Percentiles rank a stretch among this genome's conserved stretches.
Evolutionary conservation across 2,797 vertebrate genomes (phyloP).

Genomic region (Enteromius treurensis): DNA sequence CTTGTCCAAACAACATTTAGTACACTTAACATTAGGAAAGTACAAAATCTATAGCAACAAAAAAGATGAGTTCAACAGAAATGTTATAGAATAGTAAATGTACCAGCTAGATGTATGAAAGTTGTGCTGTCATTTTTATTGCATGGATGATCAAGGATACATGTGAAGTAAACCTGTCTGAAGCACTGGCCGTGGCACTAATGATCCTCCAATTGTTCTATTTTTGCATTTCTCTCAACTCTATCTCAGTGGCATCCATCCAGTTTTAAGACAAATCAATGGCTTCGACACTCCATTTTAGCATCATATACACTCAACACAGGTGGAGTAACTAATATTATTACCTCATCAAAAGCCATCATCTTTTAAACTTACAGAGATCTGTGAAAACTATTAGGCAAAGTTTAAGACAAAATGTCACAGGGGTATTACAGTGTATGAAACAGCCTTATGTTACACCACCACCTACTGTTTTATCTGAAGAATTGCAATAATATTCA

Average conservation of each 20-base stretch:
- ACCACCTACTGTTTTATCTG: constrained; percentile 72
- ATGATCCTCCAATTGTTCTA: background rate
- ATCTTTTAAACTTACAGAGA: constrained; percentile 14
- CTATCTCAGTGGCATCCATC: constrained; percentile 3
- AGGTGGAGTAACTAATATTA: constrained; percentile 15
- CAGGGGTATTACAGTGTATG: constrained; percentile 47
- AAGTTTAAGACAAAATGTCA: constrained; percentile 1
- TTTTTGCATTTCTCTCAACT: constrained; percentile 4
- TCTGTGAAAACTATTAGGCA: constrained; percentile 8
- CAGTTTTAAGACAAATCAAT: constrained; percentile 14
- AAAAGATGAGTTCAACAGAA: background rate
- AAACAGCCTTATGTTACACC: constrained; percentile 62
- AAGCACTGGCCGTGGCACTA: constrained; percentile 63
- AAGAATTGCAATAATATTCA: constrained; percentile 66
- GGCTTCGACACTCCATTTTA: constrained; percentile 16
- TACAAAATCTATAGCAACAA: background rate
- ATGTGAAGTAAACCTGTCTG: constrained; percentile 70
- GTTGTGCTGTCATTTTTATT: constrained; percentile 79
- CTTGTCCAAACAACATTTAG: background rate
- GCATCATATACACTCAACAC: constrained; percentile 18
- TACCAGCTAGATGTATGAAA: constrained; percentile 43
- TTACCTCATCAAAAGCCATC: constrained; percentile 17
- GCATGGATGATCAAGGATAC: constrained; percentile 76
- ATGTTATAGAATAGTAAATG: constrained; percentile 26
- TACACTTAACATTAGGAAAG: background rate